Conservation (phyloP, 2,797 vertebrate genomes). For the Columba guinea region DNA sequence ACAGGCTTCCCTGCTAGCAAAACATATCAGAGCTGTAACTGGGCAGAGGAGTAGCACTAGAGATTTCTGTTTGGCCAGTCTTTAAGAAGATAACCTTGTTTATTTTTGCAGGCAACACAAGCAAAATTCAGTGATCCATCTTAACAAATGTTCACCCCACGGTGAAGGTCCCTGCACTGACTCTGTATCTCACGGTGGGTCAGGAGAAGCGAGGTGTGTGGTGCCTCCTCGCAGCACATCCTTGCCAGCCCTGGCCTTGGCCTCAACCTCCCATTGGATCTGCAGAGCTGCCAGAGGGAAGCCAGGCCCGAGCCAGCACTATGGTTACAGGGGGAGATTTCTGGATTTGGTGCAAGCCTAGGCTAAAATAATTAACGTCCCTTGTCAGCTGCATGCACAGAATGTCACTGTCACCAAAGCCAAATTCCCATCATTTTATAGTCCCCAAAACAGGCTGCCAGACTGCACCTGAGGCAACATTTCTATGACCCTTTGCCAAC, state of each 20-base stretch:
- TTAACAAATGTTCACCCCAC: background rate
- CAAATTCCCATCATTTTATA: background rate
- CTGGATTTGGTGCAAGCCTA: background rate
- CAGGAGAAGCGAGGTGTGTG: fast-evolving
- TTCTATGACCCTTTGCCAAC: background rate
- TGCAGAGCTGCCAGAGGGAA: background rate
- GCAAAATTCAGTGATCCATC: background rate
- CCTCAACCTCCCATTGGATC: fast-evolving
- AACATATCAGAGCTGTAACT: background rate
- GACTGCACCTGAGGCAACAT: background rate
- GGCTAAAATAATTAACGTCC: background rate
- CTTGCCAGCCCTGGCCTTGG: background rate
- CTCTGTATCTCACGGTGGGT: background rate
- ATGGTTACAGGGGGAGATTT: background rate
- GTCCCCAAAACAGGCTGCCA: background rate
- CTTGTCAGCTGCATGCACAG: background rate
- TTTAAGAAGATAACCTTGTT: background rate
- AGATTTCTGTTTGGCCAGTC: background rate
- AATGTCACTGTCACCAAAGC: background rate
- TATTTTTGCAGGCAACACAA: background rate
- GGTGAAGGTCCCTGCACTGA: background rate
- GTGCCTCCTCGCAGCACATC: background rate
- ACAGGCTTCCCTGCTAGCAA: background rate
- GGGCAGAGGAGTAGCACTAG: background rate
- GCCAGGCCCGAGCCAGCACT: background rate